Conservation (phyloP, 2,113 vertebrate genomes). For the Bubo bubo region DNA sequence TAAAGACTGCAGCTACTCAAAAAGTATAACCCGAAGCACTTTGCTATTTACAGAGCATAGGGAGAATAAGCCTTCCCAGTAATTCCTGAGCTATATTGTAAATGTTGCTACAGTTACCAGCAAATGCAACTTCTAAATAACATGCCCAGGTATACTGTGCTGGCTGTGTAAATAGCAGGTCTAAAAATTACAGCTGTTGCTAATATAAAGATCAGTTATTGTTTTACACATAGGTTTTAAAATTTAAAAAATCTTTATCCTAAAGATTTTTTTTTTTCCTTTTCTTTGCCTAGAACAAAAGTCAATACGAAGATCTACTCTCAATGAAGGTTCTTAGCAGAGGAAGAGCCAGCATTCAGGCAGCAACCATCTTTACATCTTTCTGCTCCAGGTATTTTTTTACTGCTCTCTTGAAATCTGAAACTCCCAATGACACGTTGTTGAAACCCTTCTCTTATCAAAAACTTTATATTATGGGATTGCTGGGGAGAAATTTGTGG, state of each 20-base stretch:
- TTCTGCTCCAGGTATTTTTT: background rate
- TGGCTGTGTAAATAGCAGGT: background rate
- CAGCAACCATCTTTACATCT: background rate
- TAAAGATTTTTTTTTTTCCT: background rate
- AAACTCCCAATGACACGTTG: background rate
- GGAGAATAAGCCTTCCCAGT: background rate
- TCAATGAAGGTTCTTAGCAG: background rate
- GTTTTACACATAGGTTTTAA: background rate
- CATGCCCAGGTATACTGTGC: too few relatives aligned
- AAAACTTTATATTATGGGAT: background rate
- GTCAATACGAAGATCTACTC: background rate
- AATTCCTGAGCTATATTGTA: background rate
- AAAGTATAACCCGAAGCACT: background rate
- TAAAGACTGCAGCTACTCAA: background rate
- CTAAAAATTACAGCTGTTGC: background rate
- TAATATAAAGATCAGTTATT: background rate
- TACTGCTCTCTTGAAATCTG: background rate
- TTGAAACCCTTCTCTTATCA: background rate
- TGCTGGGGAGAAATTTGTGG: background rate
- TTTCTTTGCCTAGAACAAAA: accelerated
- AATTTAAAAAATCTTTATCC: background rate
- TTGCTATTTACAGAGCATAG: background rate
- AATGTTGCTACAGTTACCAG: background rate
- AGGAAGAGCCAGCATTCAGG: background rate
- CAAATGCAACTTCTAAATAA: background rate